Conservation (phyloP, 2,797 vertebrate species). For the Gadopsis bispinosus region DNA sequence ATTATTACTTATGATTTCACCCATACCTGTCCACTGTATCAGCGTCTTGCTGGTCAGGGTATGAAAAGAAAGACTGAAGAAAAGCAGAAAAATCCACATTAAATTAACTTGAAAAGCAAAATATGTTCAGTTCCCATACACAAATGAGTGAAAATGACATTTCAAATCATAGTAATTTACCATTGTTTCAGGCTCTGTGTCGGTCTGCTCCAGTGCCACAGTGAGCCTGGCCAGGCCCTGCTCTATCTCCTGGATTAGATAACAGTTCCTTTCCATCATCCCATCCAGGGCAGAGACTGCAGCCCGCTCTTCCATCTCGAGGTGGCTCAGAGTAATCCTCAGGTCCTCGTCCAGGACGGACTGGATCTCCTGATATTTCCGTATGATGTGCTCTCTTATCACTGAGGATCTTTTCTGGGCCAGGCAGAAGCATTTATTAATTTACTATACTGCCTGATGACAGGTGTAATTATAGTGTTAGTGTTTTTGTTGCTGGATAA, state of each 20-base stretch:
- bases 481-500: background rate
- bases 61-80: conserved; percentile 56
- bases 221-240: conserved; percentile 78
- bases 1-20: background rate
- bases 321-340: conserved; percentile 79
- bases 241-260: conserved; percentile 83
- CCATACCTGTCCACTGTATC: conserved; percentile 76
- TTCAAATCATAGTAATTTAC: conserved; percentile 34
- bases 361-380: conserved; percentile 84
- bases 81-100: conserved; percentile 8
- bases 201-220: conserved; percentile 51
- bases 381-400: conserved; percentile 78
- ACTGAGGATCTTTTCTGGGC: conserved; percentile 79
- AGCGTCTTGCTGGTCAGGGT: conserved; percentile 58
- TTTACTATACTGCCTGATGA: conserved; percentile 6
- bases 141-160: background rate
- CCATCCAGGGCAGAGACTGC: conserved; percentile 76
- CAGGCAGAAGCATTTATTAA: conserved; percentile 42
- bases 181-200: conserved; percentile 54
- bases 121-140: background rate
- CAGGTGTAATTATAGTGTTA: background rate
- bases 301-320: conserved; percentile 85
- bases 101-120: conserved; percentile 2
- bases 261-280: conserved; percentile 81
- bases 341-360: conserved; percentile 82